These are phyloP conservation scores for Rhagophthalmus giganteus DNA, from an alignment of 2,888 invertebrate genomes.

Conservation along the genomic window DNA sequence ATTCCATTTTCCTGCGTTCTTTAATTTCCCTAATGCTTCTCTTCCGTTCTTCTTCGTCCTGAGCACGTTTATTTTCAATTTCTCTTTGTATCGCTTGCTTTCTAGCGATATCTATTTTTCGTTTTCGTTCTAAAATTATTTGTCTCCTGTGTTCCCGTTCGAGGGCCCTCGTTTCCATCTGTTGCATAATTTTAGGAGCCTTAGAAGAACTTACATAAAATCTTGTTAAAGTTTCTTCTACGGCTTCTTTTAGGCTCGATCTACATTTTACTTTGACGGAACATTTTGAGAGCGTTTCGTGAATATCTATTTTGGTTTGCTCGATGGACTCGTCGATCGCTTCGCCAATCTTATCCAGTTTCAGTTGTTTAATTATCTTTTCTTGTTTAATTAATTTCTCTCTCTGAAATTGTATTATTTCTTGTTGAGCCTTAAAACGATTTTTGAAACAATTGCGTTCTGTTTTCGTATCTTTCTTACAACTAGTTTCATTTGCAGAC, in stretches of 20 bases:
- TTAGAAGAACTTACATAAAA: conserved; percentile 58
- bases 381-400: conserved; percentile 72
- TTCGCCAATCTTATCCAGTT: conserved; percentile 68
- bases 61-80: conserved; percentile 60
- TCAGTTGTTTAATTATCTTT: conserved; percentile 72
- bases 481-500: not conserved
- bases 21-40: conserved; percentile 64
- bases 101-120: conserved; percentile 57
- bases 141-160: conserved; percentile 60
- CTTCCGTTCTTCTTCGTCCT: conserved; percentile 65
- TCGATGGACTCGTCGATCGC: conserved; percentile 65
- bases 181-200: conserved; percentile 69
- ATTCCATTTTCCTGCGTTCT: conserved; percentile 63
- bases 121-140: conserved; percentile 58
- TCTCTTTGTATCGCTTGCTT: conserved; percentile 65
- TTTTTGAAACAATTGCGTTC: conserved; percentile 35
- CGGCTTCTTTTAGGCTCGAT: conserved; percentile 56
- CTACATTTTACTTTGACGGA: conserved; percentile 54
- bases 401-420: conserved; percentile 73
- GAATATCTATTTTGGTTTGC: conserved; percentile 61
- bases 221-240: conserved; percentile 40
- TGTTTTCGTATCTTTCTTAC: conserved; percentile 3
- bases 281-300: conserved; percentile 54
- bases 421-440: conserved; percentile 69
- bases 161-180: conserved; percentile 73